These are phyloP conservation scores for Trichopoda pennipes DNA, from an alignment of 2,888 invertebrate genomes.

Conservation along the genomic window DNA sequence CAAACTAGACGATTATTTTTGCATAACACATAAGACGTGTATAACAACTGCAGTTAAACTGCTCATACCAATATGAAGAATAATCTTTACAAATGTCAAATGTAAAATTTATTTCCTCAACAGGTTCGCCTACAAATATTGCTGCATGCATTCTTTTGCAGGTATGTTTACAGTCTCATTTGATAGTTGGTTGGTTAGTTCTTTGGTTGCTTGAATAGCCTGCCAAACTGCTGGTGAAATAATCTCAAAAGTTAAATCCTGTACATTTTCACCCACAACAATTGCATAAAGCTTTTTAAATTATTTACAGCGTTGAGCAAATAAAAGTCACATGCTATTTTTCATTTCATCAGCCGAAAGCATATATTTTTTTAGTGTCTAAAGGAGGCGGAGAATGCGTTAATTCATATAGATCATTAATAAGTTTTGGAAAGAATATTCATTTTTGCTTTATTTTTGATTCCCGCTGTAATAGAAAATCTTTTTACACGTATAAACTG, in stretches of 20 bases:
- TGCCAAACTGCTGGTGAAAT: constrained; percentile 23
- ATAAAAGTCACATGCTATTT: not conserved
- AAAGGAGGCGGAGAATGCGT: too few relatives aligned
- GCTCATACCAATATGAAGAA: constrained; percentile 56
- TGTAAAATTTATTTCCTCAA: constrained; percentile 67
- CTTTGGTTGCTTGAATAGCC: not conserved
- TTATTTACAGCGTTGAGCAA: not conserved
- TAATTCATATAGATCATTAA: too few relatives aligned
- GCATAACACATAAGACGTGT: constrained; percentile 27
- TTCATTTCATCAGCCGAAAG: too few relatives aligned
- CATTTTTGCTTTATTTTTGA: not conserved
- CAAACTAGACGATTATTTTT: constrained; percentile 34
- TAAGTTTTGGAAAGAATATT: too few relatives aligned
- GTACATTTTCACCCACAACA: constrained; percentile 56
- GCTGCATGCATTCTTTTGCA: constrained; percentile 7
- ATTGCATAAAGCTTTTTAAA: constrained; percentile 45
- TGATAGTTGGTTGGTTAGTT: not conserved
- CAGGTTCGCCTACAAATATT: constrained; percentile 67
- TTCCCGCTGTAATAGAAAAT: not conserved
- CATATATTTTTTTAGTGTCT: too few relatives aligned
- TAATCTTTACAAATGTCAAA: constrained; percentile 68
- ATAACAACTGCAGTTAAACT: constrained; percentile 12
- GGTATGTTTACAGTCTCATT: constrained; percentile 15
- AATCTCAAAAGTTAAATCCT: constrained; percentile 18
- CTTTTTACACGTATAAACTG: constrained; percentile 11